Evolutionary conservation across 2,888 invertebrate genomes (phyloP), one percentile per base, ranked within the genome.

Genomic region (Epinotia ramella): DNA sequence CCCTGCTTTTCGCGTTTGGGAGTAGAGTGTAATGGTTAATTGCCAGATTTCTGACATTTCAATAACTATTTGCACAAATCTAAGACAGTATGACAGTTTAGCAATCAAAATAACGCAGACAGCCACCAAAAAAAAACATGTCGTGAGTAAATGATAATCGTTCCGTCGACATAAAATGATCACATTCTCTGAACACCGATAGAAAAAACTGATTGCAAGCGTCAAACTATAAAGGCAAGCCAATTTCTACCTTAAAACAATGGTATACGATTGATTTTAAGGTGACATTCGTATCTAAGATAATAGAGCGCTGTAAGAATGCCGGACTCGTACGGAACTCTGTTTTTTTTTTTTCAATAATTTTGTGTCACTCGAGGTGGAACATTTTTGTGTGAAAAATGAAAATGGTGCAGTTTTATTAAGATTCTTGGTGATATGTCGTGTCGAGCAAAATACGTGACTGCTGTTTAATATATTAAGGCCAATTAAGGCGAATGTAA

Each of bases 231-330:
- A 3, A 20, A 33, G 6, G 12, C 63, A 20, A 60, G 20, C 16
- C 60, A 73, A 73, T 70, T 71, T 71, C 2, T 65, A 71, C 73
- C 59, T 66, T 75, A 79, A 65, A 4, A 5, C 56, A 2, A 24
- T 2, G 56, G 3, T 2, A 76, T 80, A 81, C 69, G 74, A 79
- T 76, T 57, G 33, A 77, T 62, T 79, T 78, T 81, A 16, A 68
- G n/a, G n/a, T 28, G 60, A 33, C 33, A 18, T 11, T 18, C 44
- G 40, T 6, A 16, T 67, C 71, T 77, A 79, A 84, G 84, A 87
- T 88, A 89, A 89, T 88, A 89, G 86, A 89, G 84, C 80, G 86
- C 85, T 84, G 87, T 84, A 87, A 82, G 88, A 89, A 90, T 89
- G 84, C 86, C 80, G 80, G 80, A 83, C 84, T 82, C 86, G 87